Percentiles rank a stretch among this genome's conserved stretches.
These are phyloP conservation scores for Thaleichthys pacificus DNA, from an alignment of 2,797 vertebrate species.

Conservation along the genomic window DNA sequence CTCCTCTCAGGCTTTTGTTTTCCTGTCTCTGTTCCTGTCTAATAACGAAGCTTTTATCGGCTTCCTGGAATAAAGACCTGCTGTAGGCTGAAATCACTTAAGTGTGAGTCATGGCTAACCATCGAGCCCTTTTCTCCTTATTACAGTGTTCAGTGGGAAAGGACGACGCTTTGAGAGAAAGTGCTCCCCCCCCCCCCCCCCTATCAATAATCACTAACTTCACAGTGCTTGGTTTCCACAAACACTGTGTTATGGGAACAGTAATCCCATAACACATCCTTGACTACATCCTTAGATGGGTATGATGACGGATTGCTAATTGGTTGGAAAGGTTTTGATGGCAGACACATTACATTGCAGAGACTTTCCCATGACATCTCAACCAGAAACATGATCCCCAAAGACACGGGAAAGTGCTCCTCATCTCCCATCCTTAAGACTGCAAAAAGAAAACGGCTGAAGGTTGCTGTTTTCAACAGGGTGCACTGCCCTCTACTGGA, in stretches of 20 bases:
- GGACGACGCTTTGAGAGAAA: slow-evolving; percentile 42
- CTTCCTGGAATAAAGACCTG: slow-evolving; percentile 49
- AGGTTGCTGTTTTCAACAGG: neutral
- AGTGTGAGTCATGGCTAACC: slow-evolving; percentile 50
- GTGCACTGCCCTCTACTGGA: neutral
- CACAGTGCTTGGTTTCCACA: slow-evolving; percentile 60
- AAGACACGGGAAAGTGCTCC: too few species aligned
- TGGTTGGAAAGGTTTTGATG: too few species aligned
- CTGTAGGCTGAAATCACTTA: slow-evolving; percentile 51
- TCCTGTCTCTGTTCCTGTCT: slow-evolving; percentile 17
- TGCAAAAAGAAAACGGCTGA: neutral
- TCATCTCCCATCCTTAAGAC: too few species aligned
- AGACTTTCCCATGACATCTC: too few species aligned
- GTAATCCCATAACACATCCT: neutral
- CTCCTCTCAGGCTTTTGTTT: slow-evolving; percentile 12
- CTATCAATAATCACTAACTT: slow-evolving; percentile 67
- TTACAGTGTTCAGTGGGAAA: slow-evolving; percentile 62
- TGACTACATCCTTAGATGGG: too few species aligned
- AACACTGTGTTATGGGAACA: too few species aligned
- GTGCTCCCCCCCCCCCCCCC: slow-evolving; percentile 6
- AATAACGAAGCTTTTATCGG: slow-evolving; percentile 25
- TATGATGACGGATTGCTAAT: too few species aligned
- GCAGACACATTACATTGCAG: too few species aligned
- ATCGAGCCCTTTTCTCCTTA: slow-evolving; percentile 53
- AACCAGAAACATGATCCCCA: too few species aligned